Conservation (phyloP, 1,140 invertebrate species). For the Thaumetopoea pityocampa region DNA sequence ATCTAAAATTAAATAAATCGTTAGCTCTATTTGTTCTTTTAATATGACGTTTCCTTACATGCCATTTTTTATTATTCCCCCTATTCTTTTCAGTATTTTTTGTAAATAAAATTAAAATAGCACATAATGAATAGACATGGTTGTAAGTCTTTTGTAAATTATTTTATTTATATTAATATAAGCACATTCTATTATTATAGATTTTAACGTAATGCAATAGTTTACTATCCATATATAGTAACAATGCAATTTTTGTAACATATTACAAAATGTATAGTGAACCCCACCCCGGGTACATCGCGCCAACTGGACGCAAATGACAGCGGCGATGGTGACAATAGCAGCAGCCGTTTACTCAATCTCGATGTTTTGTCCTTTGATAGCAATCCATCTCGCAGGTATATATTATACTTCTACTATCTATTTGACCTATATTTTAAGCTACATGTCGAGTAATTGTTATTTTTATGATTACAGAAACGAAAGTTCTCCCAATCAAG, state of each 20-base stretch:
- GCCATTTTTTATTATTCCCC: too few species aligned
- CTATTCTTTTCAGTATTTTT: too few species aligned
- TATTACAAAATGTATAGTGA: constrained; percentile 22
- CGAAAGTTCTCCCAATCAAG: constrained; percentile 28
- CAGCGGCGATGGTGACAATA: constrained; percentile 35
- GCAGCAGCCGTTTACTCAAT: constrained; percentile 47
- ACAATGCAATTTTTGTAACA: neutral
- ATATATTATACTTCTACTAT: constrained; percentile 5
- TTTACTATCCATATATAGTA: too few species aligned
- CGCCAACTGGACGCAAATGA: constrained; percentile 33
- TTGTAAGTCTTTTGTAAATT: too few species aligned
- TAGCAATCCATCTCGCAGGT: constrained; percentile 40
- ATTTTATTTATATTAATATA: too few species aligned
- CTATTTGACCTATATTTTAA: neutral
- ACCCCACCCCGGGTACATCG: constrained; percentile 34
- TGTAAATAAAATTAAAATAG: too few species aligned
- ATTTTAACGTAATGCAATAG: too few species aligned
- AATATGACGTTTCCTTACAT: too few species aligned
- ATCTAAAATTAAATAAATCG: too few species aligned
- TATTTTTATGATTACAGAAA: constrained; percentile 29
- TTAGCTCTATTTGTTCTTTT: too few species aligned
- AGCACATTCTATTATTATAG: too few species aligned
- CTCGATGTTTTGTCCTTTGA: constrained; percentile 56
- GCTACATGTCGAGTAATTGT: constrained; percentile 6
- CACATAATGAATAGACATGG: too few species aligned